Evolutionary conservation across 2,113 vertebrate species (phyloP).

Genomic region (Gavialis gangeticus): DNA sequence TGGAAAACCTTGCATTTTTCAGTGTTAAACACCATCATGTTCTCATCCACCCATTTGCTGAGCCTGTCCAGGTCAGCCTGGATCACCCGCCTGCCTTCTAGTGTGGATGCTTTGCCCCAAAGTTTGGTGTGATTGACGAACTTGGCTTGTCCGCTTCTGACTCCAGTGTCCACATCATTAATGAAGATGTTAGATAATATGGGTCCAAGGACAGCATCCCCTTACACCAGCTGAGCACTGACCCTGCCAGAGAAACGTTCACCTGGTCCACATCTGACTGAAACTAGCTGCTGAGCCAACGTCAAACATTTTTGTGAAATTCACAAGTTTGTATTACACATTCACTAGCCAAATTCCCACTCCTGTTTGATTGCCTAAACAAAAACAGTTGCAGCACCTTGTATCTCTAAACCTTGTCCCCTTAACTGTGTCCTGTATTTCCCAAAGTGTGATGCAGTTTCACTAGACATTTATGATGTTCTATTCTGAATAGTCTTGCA

Average conservation of each 20-base stretch:
- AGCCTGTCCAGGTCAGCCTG: too few species aligned
- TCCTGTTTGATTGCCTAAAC: not conserved
- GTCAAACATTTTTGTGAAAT: not conserved
- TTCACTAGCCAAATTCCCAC: not conserved
- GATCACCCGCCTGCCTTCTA: too few species aligned
- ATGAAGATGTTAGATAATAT: too few species aligned
- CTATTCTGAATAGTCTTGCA: not conserved
- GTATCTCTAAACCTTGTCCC: not conserved
- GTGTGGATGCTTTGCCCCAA: too few species aligned
- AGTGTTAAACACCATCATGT: too few species aligned
- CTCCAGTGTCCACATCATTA: too few species aligned
- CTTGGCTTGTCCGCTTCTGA: too few species aligned
- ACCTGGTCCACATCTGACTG: not conserved
- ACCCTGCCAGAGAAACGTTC: not conserved
- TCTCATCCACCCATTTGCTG: too few species aligned
- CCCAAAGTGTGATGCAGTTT: not conserved
- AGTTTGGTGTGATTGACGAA: too few species aligned
- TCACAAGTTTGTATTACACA: not conserved
- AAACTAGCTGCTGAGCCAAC: not conserved
- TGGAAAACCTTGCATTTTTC: too few species aligned
- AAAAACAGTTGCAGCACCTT: not conserved
- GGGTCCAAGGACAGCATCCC: not conserved
- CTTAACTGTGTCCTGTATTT: not conserved
- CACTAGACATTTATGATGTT: accelerated
- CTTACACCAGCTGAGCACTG: not conserved